Conservation (phyloP, 2,888 invertebrate species). For the Cantharis nigra region DNA sequence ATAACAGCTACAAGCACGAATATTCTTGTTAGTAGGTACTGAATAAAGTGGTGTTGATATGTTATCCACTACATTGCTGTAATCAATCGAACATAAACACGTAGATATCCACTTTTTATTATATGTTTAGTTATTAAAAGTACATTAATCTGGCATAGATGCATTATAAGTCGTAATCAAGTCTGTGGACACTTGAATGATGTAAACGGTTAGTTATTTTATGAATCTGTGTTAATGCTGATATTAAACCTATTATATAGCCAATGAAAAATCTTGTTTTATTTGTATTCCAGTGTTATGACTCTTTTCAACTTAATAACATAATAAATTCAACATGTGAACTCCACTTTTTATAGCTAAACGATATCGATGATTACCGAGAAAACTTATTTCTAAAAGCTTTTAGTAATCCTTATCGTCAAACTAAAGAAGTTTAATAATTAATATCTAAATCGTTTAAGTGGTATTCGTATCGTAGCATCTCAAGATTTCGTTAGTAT, state of each 20-base stretch:
- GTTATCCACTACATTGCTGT: conserved; percentile 29
- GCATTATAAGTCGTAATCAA: conserved; percentile 35
- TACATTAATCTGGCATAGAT: conserved; percentile 35
- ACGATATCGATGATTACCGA: conserved; percentile 30
- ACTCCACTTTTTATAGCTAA: conserved; percentile 47
- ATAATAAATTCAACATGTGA: conserved; percentile 55
- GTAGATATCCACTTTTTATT: conserved; percentile 28
- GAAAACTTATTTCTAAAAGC: conserved; percentile 29
- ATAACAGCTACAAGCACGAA: not conserved
- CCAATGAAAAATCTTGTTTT: conserved; percentile 44
- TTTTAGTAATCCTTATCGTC: conserved; percentile 16
- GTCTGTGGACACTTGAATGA: conserved; percentile 32
- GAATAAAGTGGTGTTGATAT: conserved; percentile 25
- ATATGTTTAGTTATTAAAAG: conserved; percentile 34
- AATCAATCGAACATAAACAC: conserved; percentile 25
- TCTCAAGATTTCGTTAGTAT: not conserved
- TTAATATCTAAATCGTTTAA: not conserved
- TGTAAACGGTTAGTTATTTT: conserved; percentile 40
- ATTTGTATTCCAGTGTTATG: conserved; percentile 45
- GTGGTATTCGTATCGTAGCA: not conserved
- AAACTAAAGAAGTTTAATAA: not conserved
- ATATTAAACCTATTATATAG: conserved; percentile 43
- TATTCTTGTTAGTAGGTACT: conserved; percentile 13
- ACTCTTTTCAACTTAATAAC: conserved; percentile 53
- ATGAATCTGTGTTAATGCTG: conserved; percentile 43